Percentiles rank a stretch among this genome's conserved stretches.
phyloP scores from a whole-genome alignment of 2,797 vertebrate species.

The Mormyrops attenuatus region DNA sequence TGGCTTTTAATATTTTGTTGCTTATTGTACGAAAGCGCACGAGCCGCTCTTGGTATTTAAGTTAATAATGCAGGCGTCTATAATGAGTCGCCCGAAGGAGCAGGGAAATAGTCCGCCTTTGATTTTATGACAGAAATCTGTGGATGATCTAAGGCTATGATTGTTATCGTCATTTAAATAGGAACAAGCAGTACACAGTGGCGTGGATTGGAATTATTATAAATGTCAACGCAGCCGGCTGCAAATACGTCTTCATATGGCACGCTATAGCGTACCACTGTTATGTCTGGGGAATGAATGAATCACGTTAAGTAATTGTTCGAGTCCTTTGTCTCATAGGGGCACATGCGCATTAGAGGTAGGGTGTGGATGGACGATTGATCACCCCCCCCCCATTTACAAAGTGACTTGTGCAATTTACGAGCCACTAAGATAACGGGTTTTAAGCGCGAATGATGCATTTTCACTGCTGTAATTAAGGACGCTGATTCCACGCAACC shows the following conservation, averaged over 20 bases:
- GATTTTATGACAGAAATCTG: background rate
- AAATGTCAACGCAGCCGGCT: background rate
- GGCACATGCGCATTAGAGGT: slow-evolving; percentile 58
- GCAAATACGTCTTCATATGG: background rate
- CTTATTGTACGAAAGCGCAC: background rate
- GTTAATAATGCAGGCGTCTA: slow-evolving; percentile 42
- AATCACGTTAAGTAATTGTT: slow-evolving; percentile 41
- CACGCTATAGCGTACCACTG: background rate
- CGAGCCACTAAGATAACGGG: slow-evolving; percentile 4
- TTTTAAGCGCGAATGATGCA: background rate
- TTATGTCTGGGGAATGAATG: slow-evolving; percentile 18
- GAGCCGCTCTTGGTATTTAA: slow-evolving; percentile 41
- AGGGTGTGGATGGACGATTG: slow-evolving; percentile 59
- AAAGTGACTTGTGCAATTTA: slow-evolving; percentile 40
- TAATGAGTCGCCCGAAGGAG: background rate
- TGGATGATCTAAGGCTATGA: background rate
- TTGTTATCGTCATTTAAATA: background rate
- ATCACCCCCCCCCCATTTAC: slow-evolving; percentile 48
- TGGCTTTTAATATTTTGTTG: background rate
- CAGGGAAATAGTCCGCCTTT: background rate
- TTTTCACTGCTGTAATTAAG: background rate
- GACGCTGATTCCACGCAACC: background rate
- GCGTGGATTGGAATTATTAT: background rate
- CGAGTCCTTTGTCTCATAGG: slow-evolving; percentile 57
- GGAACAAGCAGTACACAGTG: background rate